A percentile compares a stretch with the other conserved stretches of the same genome.
These are phyloP conservation scores for Vipera ursinii DNA, from an alignment of 2,797 vertebrate genomes.

Conservation along the genomic window DNA sequence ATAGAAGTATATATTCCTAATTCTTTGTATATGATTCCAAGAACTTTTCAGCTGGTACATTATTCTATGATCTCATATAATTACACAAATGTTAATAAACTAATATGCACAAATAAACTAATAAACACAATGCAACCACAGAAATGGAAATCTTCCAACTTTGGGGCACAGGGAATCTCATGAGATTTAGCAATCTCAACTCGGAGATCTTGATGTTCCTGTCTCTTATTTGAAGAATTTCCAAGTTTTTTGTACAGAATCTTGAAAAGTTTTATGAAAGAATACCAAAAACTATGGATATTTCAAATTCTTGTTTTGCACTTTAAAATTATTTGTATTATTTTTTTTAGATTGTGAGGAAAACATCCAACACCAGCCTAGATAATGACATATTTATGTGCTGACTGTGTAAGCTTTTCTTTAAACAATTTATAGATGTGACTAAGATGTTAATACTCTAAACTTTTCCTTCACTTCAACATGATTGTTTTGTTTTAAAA, in stretches of 20 bases:
- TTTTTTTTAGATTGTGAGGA: neutral
- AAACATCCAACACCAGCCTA: neutral
- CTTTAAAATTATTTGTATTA: neutral
- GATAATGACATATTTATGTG: neutral
- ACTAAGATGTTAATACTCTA: neutral
- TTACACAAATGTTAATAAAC: neutral
- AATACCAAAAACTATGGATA: neutral
- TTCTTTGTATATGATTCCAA: neutral
- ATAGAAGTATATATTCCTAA: neutral
- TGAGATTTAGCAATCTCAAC: neutral
- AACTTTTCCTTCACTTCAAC: neutral
- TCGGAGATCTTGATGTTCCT: neutral
- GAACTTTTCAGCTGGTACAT: neutral
- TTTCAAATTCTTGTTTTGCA: neutral
- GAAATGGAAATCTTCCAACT: neutral
- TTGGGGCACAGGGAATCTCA: neutral
- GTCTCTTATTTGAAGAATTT: neutral
- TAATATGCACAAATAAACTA: neutral
- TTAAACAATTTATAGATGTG: neutral
- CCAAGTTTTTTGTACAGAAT: neutral
- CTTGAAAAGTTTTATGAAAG: neutral
- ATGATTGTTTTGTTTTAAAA: neutral
- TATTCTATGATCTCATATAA: neutral
- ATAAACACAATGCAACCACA: neutral
- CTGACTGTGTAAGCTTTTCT: neutral